Percentiles rank a stretch among this genome's conserved stretches.
These are phyloP conservation scores for Popillia japonica DNA, from an alignment of 1,140 invertebrate genomes.

Conservation along the genomic window DNA sequence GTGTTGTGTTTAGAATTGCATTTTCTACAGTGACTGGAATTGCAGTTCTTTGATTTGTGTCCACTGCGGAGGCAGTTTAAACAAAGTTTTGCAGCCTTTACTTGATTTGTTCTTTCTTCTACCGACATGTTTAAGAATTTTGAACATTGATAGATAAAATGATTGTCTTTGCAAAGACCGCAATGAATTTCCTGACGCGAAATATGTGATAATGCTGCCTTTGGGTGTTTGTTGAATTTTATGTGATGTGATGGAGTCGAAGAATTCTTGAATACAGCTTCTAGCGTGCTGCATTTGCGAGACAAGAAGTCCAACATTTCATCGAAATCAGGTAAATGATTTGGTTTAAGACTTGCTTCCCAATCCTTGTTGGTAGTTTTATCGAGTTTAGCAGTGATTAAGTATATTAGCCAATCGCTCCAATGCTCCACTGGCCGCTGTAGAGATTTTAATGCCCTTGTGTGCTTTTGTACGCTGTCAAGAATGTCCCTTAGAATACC, in stretches of 20 bases:
- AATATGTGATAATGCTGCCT: neutral
- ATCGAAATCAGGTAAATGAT: constrained; percentile 31
- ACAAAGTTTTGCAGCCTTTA: neutral
- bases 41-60: neutral
- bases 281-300: constrained; percentile 50
- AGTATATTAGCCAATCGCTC: constrained; percentile 54
- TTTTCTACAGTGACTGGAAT: neutral
- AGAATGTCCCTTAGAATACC: neutral
- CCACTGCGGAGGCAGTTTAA: neutral
- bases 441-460: neutral
- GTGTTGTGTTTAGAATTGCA: constrained; percentile 28
- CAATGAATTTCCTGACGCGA: neutral
- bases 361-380: constrained; percentile 51
- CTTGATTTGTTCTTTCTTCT: neutral
- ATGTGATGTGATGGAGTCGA: neutral
- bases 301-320: constrained; percentile 51
- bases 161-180: neutral
- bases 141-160: constrained; percentile 13
- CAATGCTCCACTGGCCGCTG: constrained; percentile 42
- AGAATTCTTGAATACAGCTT: constrained; percentile 32
- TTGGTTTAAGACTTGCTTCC: constrained; percentile 44
- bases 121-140: neutral
- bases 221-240: neutral
- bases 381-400: constrained; percentile 54
- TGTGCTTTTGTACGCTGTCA: constrained; percentile 11